These are phyloP conservation scores for Loripinus fragilis DNA, from an alignment of 2,888 invertebrate species.

Conservation along the genomic window DNA sequence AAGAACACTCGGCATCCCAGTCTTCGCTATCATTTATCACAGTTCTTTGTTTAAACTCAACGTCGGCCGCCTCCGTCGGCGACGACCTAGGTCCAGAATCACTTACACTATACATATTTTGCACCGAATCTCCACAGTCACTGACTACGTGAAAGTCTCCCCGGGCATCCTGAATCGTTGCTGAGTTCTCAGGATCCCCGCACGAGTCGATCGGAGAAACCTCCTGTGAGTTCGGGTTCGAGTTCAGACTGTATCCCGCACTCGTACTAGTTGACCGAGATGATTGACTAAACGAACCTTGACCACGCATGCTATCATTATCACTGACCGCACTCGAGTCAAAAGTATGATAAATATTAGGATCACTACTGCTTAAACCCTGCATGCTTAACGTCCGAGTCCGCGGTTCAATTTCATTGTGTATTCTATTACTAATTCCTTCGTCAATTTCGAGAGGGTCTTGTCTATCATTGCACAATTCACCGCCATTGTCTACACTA, in stretches of 20 bases:
- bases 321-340: slow-evolving; percentile 43
- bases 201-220: slow-evolving; percentile 18
- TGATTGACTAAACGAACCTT: slow-evolving; percentile 59
- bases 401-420: slow-evolving; percentile 61
- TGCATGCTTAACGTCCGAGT: slow-evolving; percentile 62
- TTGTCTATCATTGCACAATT: slow-evolving; percentile 57
- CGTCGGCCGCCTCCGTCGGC: slow-evolving; percentile 15
- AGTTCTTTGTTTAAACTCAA: slow-evolving; percentile 10
- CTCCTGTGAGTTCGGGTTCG: slow-evolving; percentile 7
- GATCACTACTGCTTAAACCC: slow-evolving; percentile 71
- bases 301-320: slow-evolving; percentile 49
- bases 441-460: slow-evolving; percentile 53
- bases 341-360: slow-evolving; percentile 71
- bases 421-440: slow-evolving; percentile 56
- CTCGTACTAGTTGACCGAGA: slow-evolving; percentile 73
- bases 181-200: slow-evolving; percentile 22
- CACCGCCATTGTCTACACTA: slow-evolving; percentile 55
- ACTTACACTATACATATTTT: background rate
- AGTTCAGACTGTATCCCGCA: slow-evolving; percentile 68
- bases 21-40: slow-evolving; percentile 52
- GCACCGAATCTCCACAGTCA: background rate
- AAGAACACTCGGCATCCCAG: slow-evolving; percentile 63
- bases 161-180: slow-evolving; percentile 42
- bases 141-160: slow-evolving; percentile 8
- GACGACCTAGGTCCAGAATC: slow-evolving; percentile 17